Evolutionary conservation across 2,888 invertebrate species (phyloP).

Genomic region (Pristionchus japonicus): DNA sequence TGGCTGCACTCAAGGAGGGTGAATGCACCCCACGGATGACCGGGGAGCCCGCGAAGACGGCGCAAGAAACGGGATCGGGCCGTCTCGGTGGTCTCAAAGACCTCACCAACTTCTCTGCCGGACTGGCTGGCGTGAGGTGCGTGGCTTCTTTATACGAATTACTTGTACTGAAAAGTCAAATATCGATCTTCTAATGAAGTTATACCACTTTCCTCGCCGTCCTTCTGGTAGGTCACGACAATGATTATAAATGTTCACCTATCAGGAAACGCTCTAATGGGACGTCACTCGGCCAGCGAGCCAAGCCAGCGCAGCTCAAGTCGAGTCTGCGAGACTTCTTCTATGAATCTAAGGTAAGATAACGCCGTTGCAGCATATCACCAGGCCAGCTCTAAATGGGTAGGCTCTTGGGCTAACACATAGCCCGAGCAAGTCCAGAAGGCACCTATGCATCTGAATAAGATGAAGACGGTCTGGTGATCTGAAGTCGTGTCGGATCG

Average conservation of each 20-base stretch:
- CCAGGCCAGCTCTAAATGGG: too few species aligned
- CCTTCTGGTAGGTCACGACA: background rate
- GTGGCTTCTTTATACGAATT: background rate
- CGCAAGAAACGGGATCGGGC: background rate
- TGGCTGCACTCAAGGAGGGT: background rate
- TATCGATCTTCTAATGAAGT: too few species aligned
- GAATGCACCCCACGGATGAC: background rate
- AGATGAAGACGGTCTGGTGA: too few species aligned
- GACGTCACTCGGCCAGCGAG: background rate
- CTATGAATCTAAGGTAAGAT: conserved; percentile 18
- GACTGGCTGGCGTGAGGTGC: conserved; percentile 1
- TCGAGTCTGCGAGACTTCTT: background rate
- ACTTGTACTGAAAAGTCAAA: too few species aligned
- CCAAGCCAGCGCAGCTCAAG: background rate
- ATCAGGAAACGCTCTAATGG: conserved; percentile 10
- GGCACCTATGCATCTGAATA: too few species aligned
- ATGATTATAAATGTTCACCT: background rate
- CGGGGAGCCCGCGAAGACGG: background rate
- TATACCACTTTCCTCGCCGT: background rate
- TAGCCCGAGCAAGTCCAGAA: too few species aligned
- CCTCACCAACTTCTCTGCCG: conserved; percentile 5
- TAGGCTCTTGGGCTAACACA: too few species aligned
- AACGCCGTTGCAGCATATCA: too few species aligned
- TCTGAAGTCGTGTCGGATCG: too few species aligned
- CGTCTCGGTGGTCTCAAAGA: conserved; percentile 27